These are phyloP conservation scores for Symphodus melops DNA, from an alignment of 2,113 vertebrate species.

Conservation along the genomic window DNA sequence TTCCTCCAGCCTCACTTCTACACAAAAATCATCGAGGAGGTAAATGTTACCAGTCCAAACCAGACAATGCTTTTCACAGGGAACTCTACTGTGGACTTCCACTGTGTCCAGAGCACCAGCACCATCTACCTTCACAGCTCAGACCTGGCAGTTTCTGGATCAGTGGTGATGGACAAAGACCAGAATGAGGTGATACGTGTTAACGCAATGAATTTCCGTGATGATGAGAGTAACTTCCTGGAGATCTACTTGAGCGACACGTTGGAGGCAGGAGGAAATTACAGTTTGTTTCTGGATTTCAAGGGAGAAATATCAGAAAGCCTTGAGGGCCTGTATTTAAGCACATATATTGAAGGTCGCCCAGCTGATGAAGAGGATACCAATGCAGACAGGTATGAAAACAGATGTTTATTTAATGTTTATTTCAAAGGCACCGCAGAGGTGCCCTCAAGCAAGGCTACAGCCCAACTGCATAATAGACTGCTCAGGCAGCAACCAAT, in stretches of 20 bases:
- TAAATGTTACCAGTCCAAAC: conserved; percentile 47
- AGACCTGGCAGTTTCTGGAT: conserved; percentile 74
- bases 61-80: conserved; percentile 81
- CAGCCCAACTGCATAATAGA: no score
- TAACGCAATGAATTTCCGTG: accelerated
- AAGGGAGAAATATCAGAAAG: conserved; percentile 78
- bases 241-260: conserved; percentile 62
- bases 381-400: conserved; percentile 60
- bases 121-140: conserved; percentile 89
- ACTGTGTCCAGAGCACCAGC: conserved; percentile 74
- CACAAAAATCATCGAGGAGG: background rate
- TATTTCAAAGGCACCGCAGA: no score
- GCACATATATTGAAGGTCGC: conserved; percentile 77
- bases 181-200: accelerated
- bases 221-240: conserved; percentile 81
- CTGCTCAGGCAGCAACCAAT: no score
- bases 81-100: conserved; percentile 70
- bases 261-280: conserved; percentile 54
- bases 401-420: background rate
- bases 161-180: background rate
- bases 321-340: conserved; percentile 87
- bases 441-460: no score
- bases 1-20: conserved; percentile 81
- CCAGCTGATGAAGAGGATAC: conserved; percentile 10
- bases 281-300: conserved; percentile 83